These are phyloP conservation scores for Philopedon plagiatum DNA, from an alignment of 2,888 invertebrate genomes.

Conservation along the genomic window DNA sequence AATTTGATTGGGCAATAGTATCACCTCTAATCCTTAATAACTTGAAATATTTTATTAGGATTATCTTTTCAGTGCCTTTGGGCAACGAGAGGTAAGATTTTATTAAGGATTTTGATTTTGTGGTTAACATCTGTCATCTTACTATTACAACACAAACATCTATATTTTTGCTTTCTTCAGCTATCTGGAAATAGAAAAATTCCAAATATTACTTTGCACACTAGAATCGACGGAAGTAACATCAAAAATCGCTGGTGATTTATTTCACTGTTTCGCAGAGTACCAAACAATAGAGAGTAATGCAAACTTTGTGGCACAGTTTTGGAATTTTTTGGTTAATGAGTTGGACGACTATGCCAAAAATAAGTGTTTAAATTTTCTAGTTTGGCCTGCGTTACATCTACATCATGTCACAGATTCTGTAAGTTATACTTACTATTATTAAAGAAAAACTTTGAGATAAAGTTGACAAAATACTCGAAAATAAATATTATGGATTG, in stretches of 20 bases:
- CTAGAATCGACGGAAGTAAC: conserved; percentile 40
- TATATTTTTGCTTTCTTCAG: conserved; percentile 18
- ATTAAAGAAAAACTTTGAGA: no score
- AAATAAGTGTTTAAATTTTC: conserved; percentile 49
- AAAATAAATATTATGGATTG: background rate
- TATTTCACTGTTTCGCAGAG: conserved; percentile 46
- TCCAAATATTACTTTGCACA: conserved; percentile 13
- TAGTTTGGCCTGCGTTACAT: conserved; percentile 57
- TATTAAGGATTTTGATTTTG: background rate
- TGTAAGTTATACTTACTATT: conserved; percentile 51
- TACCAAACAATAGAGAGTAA: conserved; percentile 44
- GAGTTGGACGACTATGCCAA: conserved; percentile 46
- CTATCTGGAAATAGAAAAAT: conserved; percentile 30
- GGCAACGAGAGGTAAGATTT: conserved; percentile 28
- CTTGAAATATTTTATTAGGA: conserved; percentile 19
- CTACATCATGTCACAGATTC: conserved; percentile 52
- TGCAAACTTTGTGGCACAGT: conserved; percentile 48
- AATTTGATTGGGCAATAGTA: background rate
- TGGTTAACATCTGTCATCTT: background rate
- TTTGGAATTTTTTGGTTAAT: conserved; percentile 52
- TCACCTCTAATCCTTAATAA: conserved; percentile 13
- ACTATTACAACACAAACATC: background rate
- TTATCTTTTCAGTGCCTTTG: conserved; percentile 47
- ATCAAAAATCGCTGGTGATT: conserved; percentile 35
- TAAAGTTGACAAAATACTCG: conserved; percentile 16